Evolutionary conservation across 2,113 vertebrate genomes (phyloP).

Genomic region (Nothocercus julius): DNA sequence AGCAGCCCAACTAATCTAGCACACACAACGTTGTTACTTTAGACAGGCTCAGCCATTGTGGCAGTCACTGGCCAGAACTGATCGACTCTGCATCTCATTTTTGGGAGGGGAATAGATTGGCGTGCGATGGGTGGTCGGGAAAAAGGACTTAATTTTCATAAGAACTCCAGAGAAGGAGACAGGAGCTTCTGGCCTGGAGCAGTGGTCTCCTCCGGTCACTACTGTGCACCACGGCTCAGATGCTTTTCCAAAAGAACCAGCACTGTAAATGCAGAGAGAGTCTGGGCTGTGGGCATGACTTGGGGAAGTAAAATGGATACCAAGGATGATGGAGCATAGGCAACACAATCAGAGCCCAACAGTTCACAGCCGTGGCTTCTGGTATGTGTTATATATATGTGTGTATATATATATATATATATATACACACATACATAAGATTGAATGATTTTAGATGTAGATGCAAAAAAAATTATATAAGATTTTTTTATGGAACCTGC

Average conservation of each 20-base stretch:
- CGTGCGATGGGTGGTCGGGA: not conserved
- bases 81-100: not conserved
- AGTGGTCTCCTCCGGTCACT: not conserved
- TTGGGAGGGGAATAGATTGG: not conserved
- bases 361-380: not conserved
- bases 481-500: too few species aligned
- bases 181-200: not conserved
- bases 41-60: not conserved
- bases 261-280: not conserved
- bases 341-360: not conserved
- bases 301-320: not conserved
- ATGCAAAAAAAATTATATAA: too few species aligned
- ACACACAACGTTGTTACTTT: not conserved
- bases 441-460: too few species aligned
- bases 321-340: not conserved
- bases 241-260: not conserved
- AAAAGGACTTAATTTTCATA: not conserved
- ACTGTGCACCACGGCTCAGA: not conserved
- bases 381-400: too few species aligned
- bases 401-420: too few species aligned
- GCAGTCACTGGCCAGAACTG: not conserved
- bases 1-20: not conserved
- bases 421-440: too few species aligned
- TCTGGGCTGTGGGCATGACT: not conserved
- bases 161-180: not conserved